Conservation (phyloP, 2,113 vertebrate genomes). For the Chaenogobius annularis region DNA sequence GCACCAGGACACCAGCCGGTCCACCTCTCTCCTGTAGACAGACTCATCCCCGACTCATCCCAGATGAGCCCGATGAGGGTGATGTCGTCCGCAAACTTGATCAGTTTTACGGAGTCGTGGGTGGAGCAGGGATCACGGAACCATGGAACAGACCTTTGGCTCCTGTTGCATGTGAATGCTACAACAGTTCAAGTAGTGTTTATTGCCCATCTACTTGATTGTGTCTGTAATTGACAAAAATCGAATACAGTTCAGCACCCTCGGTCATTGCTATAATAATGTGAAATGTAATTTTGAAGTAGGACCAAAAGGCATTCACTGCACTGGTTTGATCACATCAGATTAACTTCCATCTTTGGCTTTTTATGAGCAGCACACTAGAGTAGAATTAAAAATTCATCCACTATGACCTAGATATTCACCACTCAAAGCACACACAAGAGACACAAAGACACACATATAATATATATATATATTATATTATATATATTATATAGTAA, state of each 20-base stretch:
- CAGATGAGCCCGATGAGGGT: no score
- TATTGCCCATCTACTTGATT: background rate
- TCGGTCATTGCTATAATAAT: constrained; percentile 11
- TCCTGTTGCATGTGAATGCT: background rate
- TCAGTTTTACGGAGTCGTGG: no score
- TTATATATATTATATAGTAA: no score
- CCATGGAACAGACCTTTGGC: background rate
- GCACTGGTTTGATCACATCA: constrained; percentile 12
- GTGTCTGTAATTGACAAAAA: background rate
- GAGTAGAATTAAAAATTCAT: constrained; percentile 51
- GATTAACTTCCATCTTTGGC: constrained; percentile 17
- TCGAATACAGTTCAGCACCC: background rate
- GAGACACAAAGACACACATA: background rate
- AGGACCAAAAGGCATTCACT: background rate
- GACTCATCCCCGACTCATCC: no score
- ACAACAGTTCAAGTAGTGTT: background rate
- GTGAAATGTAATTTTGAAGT: constrained; percentile 7
- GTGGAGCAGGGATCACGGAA: no score
- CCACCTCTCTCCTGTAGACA: no score
- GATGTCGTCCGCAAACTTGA: no score
- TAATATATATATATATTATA: background rate
- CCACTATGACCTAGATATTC: constrained; percentile 41
- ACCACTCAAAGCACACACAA: constrained; percentile 7
- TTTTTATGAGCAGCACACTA: constrained; percentile 25
- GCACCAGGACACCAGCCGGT: no score